A percentile compares a stretch with the other conserved stretches of the same genome.
Evolutionary conservation across 2,113 vertebrate genomes (phyloP).

Genomic region (Zosterops hypoxanthus): DNA sequence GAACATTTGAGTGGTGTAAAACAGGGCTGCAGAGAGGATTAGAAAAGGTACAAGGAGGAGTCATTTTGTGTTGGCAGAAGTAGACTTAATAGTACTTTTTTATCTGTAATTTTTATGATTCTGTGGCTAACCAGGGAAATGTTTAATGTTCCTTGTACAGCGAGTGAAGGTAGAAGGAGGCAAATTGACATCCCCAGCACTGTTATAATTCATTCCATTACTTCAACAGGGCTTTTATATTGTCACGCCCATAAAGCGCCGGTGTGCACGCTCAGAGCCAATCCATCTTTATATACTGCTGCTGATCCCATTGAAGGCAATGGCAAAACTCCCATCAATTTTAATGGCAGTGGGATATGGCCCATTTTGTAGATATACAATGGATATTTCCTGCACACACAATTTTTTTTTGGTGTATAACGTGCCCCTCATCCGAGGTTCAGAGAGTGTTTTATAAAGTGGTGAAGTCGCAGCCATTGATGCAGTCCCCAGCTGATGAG

Average conservation of each 20-base stretch:
- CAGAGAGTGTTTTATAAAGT: background rate
- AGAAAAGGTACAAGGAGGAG: slow-evolving; percentile 5
- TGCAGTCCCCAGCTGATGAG: background rate
- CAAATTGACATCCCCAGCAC: slow-evolving; percentile 48
- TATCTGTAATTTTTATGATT: slow-evolving; percentile 53
- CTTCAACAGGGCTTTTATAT: slow-evolving; percentile 50
- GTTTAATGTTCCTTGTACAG: slow-evolving; percentile 54
- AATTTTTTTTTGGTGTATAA: background rate
- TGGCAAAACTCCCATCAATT: slow-evolving; percentile 56
- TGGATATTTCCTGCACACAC: slow-evolving; percentile 19
- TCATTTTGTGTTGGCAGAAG: slow-evolving; percentile 26
- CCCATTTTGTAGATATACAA: slow-evolving; percentile 57
- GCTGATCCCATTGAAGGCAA: slow-evolving; percentile 44
- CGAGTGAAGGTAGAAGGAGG: slow-evolving; percentile 4
- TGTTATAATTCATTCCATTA: slow-evolving; percentile 58
- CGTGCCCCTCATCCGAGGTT: background rate
- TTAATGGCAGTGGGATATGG: slow-evolving; percentile 48
- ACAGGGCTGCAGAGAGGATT: background rate
- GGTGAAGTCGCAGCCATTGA: background rate
- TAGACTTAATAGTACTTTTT: slow-evolving; percentile 46
- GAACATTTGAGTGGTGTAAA: background rate
- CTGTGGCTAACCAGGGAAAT: slow-evolving; percentile 39
- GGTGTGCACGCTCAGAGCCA: slow-evolving; percentile 5
- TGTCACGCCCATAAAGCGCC: slow-evolving; percentile 55
- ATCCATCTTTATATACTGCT: slow-evolving; percentile 60